A percentile compares a stretch with the other conserved stretches of the same genome.
Evolutionary conservation across 92 coral and sea anemone genomes (phyloP).

Genomic region (Porites rus): DNA sequence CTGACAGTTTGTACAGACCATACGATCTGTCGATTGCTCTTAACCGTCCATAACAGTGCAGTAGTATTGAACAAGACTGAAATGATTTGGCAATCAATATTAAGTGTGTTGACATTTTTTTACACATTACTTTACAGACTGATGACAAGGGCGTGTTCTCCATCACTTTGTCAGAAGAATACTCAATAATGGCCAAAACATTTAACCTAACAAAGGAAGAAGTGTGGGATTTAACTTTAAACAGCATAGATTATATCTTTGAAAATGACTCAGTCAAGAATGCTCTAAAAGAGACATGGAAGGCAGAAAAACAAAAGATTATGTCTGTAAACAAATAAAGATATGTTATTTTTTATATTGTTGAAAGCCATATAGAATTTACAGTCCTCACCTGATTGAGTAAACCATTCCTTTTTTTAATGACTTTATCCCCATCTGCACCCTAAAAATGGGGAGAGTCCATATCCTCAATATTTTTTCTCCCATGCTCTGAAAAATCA

Average conservation of each 20-base stretch:
- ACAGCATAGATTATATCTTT: conserved; percentile 80
- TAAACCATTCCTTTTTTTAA: too few species aligned
- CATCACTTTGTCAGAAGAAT: conserved; percentile 86
- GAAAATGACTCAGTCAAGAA: conserved; percentile 63
- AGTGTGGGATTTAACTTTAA: conserved; percentile 83
- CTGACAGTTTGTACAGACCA: too few species aligned
- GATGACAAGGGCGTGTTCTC: conserved; percentile 97
- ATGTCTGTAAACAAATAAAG: background rate
- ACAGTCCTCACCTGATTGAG: too few species aligned
- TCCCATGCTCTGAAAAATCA: too few species aligned
- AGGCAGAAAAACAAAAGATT: conserved; percentile 49
- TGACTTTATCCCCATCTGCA: too few species aligned
- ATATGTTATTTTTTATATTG: too few species aligned
- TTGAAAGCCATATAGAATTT: background rate
- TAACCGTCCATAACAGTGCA: too few species aligned
- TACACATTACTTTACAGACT: conserved; percentile 63
- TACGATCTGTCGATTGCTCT: too few species aligned
- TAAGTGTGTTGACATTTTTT: too few species aligned
- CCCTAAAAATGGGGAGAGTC: too few species aligned
- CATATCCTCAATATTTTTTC: too few species aligned
- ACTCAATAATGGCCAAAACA: conserved; percentile 68
- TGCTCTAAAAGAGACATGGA: conserved; percentile 69
- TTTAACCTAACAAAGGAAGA: conserved; percentile 66
- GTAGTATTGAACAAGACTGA: too few species aligned
- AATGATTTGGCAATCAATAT: background rate